These are phyloP conservation scores for Cosmorhoe ocellata DNA, from an alignment of 2,888 invertebrate species.

Conservation along the genomic window DNA sequence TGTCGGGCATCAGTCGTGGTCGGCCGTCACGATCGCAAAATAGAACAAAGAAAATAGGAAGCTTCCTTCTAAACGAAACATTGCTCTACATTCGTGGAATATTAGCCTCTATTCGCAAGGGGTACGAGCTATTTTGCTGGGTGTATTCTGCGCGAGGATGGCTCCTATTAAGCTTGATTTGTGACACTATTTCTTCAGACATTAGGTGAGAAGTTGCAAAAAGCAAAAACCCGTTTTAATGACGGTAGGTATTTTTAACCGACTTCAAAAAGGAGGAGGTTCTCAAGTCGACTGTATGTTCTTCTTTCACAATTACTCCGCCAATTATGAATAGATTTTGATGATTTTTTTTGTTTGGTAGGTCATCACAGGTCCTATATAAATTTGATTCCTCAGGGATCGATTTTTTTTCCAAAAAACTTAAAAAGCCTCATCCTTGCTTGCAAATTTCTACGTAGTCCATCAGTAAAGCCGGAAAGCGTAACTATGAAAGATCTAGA, in stretches of 20 bases:
- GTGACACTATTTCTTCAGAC: conserved; percentile 41
- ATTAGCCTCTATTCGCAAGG: conserved; percentile 8
- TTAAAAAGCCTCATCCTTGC: too few species aligned
- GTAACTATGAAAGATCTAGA: too few species aligned
- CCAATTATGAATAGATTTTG: too few species aligned
- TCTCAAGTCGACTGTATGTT: too few species aligned
- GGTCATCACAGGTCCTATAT: too few species aligned
- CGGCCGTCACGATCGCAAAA: conserved; percentile 50
- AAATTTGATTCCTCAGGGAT: too few species aligned
- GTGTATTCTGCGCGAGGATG: conserved; percentile 39
- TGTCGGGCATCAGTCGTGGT: conserved; percentile 50
- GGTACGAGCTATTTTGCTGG: conserved; percentile 20
- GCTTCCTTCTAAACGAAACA: conserved; percentile 28
- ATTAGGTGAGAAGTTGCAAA: conserved; percentile 42
- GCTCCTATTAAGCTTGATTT: conserved; percentile 37
- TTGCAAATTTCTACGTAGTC: too few species aligned
- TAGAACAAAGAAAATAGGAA: conserved; percentile 61
- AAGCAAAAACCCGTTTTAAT: conserved; percentile 33
- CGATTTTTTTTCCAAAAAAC: too few species aligned
- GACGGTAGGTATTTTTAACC: not conserved
- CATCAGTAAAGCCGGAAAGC: too few species aligned
- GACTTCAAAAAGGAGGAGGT: too few species aligned
- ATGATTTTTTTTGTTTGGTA: too few species aligned
- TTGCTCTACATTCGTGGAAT: conserved; percentile 19
- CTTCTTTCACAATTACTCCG: too few species aligned